Evolutionary conservation across 2,888 invertebrate species (phyloP).

Genomic region (Atrina japonica): DNA sequence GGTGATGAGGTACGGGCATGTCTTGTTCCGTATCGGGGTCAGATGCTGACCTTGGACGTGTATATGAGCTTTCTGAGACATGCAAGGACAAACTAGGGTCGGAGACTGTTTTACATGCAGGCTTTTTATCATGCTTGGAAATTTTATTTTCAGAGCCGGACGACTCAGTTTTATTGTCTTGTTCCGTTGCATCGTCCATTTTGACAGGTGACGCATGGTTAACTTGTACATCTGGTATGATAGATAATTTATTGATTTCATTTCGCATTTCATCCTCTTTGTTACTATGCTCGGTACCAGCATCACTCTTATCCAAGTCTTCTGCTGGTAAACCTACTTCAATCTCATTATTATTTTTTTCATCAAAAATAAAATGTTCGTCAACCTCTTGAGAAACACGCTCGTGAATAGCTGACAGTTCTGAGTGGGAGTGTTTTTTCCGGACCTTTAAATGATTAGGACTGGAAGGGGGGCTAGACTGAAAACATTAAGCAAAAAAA

Average conservation of each 20-base stretch:
- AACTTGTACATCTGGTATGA: neutral
- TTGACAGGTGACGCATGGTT: slow-evolving; percentile 1
- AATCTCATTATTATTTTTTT: slow-evolving; percentile 21
- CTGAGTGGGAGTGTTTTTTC: slow-evolving; percentile 49
- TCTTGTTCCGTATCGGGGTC: slow-evolving; percentile 42
- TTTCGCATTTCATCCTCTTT: slow-evolving; percentile 10
- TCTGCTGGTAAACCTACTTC: slow-evolving; percentile 31
- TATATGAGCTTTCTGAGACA: slow-evolving; percentile 2
- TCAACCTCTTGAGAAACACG: slow-evolving; percentile 31
- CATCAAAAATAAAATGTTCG: slow-evolving; percentile 25
- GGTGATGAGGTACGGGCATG: slow-evolving; percentile 23
- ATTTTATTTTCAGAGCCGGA: slow-evolving; percentile 17
- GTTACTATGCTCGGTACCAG: slow-evolving; percentile 23
- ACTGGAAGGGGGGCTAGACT: slow-evolving; percentile 57
- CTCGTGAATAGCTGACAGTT: slow-evolving; percentile 39
- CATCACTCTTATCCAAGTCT: slow-evolving; percentile 38
- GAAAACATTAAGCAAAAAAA: slow-evolving; percentile 61
- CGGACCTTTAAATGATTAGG: slow-evolving; percentile 42
- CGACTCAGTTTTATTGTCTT: too few species aligned
- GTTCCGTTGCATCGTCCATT: too few species aligned
- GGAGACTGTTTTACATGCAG: slow-evolving; percentile 38
- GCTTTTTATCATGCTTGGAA: slow-evolving; percentile 26
- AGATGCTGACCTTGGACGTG: slow-evolving; percentile 36
- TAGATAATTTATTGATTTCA: neutral
- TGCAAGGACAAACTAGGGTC: slow-evolving; percentile 19